A percentile compares a stretch with the other conserved stretches of the same genome.
These are phyloP conservation scores for Channa striata DNA, from an alignment of 2,797 vertebrate genomes.

Conservation along the genomic window DNA sequence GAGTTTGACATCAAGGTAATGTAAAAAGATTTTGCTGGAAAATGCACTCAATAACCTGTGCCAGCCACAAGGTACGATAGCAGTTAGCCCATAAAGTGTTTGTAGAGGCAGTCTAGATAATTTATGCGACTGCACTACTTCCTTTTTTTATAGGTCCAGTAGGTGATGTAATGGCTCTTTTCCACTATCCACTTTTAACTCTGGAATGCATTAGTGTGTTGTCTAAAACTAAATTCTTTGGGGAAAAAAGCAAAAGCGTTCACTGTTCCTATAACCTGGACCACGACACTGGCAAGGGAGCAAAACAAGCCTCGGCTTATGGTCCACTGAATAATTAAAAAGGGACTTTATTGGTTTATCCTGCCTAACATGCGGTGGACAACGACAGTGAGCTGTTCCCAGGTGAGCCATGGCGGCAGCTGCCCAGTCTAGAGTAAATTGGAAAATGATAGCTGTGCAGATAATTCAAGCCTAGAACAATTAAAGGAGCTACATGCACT, in stretches of 20 bases:
- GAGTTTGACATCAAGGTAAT: conserved; percentile 20
- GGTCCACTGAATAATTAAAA: conserved; percentile 82
- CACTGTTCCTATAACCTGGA: conserved; percentile 51
- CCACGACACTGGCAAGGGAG: conserved; percentile 60
- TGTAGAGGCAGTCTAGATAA: conserved; percentile 48
- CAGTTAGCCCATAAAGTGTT: conserved; percentile 39
- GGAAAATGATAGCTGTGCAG: conserved; percentile 59
- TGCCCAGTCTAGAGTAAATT: conserved; percentile 62
- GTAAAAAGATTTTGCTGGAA: conserved; percentile 17
- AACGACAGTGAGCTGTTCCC: conserved; percentile 73
- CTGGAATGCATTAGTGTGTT: conserved; percentile 57
- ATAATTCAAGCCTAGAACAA: conserved; percentile 40
- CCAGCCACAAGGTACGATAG: conserved; percentile 32
- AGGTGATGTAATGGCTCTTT: conserved; percentile 62
- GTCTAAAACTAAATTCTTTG: conserved; percentile 45
- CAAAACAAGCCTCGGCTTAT: conserved; percentile 54
- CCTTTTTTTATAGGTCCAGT: conserved; percentile 62
- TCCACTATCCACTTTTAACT: conserved; percentile 63
- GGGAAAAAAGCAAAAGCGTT: conserved; percentile 42
- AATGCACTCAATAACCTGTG: conserved; percentile 24
- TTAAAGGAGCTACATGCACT: conserved; percentile 26
- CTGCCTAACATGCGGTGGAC: conserved; percentile 65
- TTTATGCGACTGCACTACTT: conserved; percentile 54
- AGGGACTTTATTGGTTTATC: conserved; percentile 76
- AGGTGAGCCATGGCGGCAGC: conserved; percentile 73